Evolutionary conservation across 2,888 invertebrate genomes (phyloP), one percentile per base, ranked within the genome.

Genomic region (Phengaris alcon): DNA sequence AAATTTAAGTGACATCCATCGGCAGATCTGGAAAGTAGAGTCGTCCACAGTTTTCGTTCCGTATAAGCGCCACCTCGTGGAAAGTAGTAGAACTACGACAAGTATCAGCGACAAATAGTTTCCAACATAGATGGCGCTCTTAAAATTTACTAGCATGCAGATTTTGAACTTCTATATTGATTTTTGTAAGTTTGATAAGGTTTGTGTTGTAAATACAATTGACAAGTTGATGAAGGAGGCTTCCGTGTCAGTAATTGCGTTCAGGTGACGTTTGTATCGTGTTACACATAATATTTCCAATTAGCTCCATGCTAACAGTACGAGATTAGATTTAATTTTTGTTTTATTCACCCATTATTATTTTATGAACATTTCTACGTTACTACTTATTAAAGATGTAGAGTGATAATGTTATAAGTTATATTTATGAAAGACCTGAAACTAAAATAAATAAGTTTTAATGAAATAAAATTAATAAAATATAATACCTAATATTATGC

Each of bases 111-210:
- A 4, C 15, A 35, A 54, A 35, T 22, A 57, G 44, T 6, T 7
- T 0, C 15, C 6, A 10, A 15, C 76, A 84, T 80, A 90, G 90
- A 88, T 88, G 90, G 88, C 90, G 89, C 84, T 88, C 76, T 82
- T 74, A 57, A 13, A 72, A 80, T 77, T 77, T 79, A 76, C 79
- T 73, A 68, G 72, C 74, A 73, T 22, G 72, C 74, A 76, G 75
- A 68, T 59, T 73, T 69, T 74, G 35, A 1, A 35, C 35, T 35
- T 35, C 4, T 35, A 22, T 79, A 79, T 79, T 78, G 79, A 79
- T 79, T 78, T 77, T 77, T 69, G 74, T 69, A 74, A 76, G 68
- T 64, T 77, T 72, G 72, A 35, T 72, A 44, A 10, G 51, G 78
- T 78, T 78, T 75, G 74, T 75, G 64, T 77, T 77, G 72, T 22